Evolutionary conservation across 2,888 invertebrate genomes (phyloP), one percentile per base, ranked within the genome.

Genomic region (Zygaena filipendulae): DNA sequence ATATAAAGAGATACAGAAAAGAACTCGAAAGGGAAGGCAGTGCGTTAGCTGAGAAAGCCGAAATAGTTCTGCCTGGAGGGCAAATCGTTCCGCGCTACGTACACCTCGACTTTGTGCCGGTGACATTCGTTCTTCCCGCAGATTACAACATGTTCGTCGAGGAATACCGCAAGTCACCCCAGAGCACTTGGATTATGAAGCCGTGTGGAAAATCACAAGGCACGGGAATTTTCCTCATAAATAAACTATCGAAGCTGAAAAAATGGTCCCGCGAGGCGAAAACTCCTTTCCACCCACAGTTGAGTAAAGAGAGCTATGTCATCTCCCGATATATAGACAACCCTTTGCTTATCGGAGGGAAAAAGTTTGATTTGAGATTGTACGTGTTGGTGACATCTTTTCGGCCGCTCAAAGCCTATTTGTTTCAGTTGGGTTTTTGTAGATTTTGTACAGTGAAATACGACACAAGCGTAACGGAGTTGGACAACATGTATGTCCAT

Each of bases 381-480:
- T 97, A 95, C 61, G 93, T 96, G 19, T 74, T 97, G 27, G 95
- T 97, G 27, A 94, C 96, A 4, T 94, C 95, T 0, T 97, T 96
- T 60, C 86, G 94, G 12, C 97, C 97, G 1, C 69, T 97, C 30
- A 96, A 96, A 70, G 95, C 92, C 7, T 97, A 96, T 74, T 84
- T 95, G 49, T 97, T 92, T 58, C 92, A 90, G 49, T 84, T 93
- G 29, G 97, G 97, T 2, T 97, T 97, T 66, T 96, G 97, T 59
- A 86, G 97, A 35, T 97, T 97, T 66, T 97, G 97, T 53, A 96
- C 96, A 0, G 95, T 96, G 11, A 96, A 96, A 61, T 97, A 97
- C 53, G 94, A 95, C 54, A 92, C 90, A 0, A 93, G 90, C 59
- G 90, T 91, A 13, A 90, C 90, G 21, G 93, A 93, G 63, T 66